Evolutionary conservation across 1,140 invertebrate species (phyloP).

Genomic region (Drosophila suzukii): DNA sequence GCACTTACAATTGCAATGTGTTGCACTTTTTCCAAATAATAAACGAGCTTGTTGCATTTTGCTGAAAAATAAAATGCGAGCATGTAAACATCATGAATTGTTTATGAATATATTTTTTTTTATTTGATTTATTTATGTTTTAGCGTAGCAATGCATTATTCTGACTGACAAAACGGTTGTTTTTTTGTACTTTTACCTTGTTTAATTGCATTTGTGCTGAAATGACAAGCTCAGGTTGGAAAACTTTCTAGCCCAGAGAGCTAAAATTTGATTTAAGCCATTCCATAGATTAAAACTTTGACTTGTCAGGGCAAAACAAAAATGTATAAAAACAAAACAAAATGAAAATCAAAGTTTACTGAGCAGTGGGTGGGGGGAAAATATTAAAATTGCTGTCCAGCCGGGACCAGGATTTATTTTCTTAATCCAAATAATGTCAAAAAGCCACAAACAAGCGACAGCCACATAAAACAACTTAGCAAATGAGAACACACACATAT

Average conservation of each 20-base stretch:
- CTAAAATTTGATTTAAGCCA: conserved; percentile 37
- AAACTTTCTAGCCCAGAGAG: conserved; percentile 19
- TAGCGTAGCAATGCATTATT: background rate
- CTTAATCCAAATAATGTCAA: conserved; percentile 82
- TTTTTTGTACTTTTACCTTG: background rate
- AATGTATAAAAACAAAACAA: background rate
- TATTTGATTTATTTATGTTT: background rate
- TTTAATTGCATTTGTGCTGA: conserved; percentile 11
- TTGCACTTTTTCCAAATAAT: background rate
- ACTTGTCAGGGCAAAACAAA: background rate
- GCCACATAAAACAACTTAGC: conserved; percentile 78
- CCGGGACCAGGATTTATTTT: conserved; percentile 67
- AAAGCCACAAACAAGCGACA: conserved; percentile 81
- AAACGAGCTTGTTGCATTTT: background rate
- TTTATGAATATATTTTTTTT: background rate
- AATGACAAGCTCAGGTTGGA: conserved; percentile 26
- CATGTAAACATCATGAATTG: background rate
- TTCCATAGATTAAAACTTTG: conserved; percentile 42
- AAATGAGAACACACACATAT: conserved; percentile 66
- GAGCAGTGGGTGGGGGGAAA: conserved; percentile 16
- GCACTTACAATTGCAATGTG: background rate
- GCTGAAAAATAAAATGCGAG: background rate
- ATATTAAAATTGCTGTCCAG: conserved; percentile 70
- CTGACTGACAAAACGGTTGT: too few species aligned
- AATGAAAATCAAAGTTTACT: conserved; percentile 41